Base-by-base conservation (phyloP, 2,888 invertebrate species). In the Homarus gammarus region DNA sequence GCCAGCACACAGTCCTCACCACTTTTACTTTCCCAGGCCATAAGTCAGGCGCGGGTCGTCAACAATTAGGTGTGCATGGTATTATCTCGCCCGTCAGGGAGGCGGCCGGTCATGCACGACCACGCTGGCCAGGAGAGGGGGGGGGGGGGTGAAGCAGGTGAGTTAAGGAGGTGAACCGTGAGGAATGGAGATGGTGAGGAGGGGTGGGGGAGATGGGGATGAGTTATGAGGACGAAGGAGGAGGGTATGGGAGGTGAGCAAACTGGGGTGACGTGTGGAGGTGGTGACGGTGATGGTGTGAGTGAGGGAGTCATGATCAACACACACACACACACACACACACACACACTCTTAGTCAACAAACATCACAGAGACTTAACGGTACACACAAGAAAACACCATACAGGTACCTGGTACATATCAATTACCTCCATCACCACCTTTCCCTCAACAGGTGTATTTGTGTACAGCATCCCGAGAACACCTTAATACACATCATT, bases 91-190 rank as follows among this genome's bases (percentile, higher is more conserved):
- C 73, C 49, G 86, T 86, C 78, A 79, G 86, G 78, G 79, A 79
- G 86, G 86, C 78, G 86, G 73, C 18, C 87, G 64, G 87, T 87
- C 87, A 87, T 97, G 97, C 72, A 97, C 96, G n/a, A 97, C 61
- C 49, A 77, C 70, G 56, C 75, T 18, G 61, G 56, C 27, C 31
- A 31, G 38, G 75, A 22, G 10, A 44, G 61, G 56, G 75, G 36
- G 27, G 36, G 27, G 61, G 38, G 79, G 44, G 75, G n/a, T 40
- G 75, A 38, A n/a, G 22, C 15, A 10, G 56, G 44, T 40, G 68
- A 70, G 33, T 33, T 70, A 36, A 38, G 73, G 73, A n/a, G 5
- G 10, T 38, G 18, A 79, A 6, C 36, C n/a, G 22, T n/a, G 18
- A 61, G 49, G 22, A 10, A 56, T 18, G n/a, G 27, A 79, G 49